Percentiles rank a stretch among this genome's conserved stretches.
phyloP scores from a whole-genome alignment of 64 coral and sea anemone species.

The Pocillopora verrucosa region DNA sequence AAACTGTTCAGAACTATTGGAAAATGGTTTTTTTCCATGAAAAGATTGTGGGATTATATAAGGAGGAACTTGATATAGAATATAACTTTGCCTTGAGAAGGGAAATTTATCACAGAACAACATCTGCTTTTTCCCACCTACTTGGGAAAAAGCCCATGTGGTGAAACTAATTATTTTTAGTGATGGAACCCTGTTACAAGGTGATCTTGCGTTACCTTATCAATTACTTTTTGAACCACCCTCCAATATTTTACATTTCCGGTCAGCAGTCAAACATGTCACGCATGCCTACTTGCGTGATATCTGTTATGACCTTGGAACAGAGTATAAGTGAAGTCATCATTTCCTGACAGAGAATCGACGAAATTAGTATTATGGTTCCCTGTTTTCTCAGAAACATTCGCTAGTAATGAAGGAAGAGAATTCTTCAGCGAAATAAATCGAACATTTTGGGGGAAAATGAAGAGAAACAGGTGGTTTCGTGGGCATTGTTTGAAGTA shows the following conservation, averaged over 20 bases:
- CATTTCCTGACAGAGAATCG: background rate
- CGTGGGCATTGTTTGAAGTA: background rate
- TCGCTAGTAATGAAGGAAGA: slow-evolving; percentile 1
- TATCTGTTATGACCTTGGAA: background rate
- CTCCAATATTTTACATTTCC: background rate
- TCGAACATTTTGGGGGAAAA: background rate
- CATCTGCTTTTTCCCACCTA: too few species aligned
- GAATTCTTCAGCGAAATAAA: background rate
- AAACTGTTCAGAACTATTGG: too few species aligned
- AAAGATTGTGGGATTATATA: too few species aligned
- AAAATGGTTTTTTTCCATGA: too few species aligned
- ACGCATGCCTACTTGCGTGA: slow-evolving; percentile 19
- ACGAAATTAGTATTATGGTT: slow-evolving; percentile 13
- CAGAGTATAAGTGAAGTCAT: slow-evolving; percentile 12
- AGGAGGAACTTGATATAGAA: too few species aligned
- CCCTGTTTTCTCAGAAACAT: slow-evolving; percentile 21
- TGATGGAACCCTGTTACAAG: too few species aligned
- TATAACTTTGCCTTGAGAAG: too few species aligned
- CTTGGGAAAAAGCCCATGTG: too few species aligned
- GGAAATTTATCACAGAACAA: too few species aligned
- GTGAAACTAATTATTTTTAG: too few species aligned
- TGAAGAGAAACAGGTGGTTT: background rate
- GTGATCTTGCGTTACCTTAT: too few species aligned
- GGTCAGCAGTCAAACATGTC: slow-evolving; percentile 3
- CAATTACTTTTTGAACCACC: too few species aligned